These are phyloP conservation scores for Hypsibius dujardini DNA, from an alignment of 1,140 invertebrate genomes.

Conservation along the genomic window DNA sequence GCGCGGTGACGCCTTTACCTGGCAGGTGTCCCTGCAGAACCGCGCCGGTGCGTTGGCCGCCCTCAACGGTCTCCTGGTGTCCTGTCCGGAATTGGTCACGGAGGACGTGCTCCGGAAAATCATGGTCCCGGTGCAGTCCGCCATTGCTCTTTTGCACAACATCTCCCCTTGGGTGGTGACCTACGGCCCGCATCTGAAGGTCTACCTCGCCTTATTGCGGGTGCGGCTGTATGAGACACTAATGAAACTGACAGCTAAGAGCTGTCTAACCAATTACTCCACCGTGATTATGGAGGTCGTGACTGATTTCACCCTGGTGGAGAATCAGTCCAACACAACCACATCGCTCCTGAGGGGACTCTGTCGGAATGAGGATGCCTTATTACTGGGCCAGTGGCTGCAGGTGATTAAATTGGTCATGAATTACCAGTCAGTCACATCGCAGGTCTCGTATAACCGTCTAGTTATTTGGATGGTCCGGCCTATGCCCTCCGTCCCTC, in stretches of 20 bases:
- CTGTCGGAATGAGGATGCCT: slow-evolving; percentile 69
- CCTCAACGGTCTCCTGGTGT: slow-evolving; percentile 74
- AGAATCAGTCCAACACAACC: slow-evolving; percentile 82
- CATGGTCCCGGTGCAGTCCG: slow-evolving; percentile 76
- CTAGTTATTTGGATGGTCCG: too few species aligned
- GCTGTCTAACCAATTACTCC: slow-evolving; percentile 28
- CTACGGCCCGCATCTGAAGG: slow-evolving; percentile 81
- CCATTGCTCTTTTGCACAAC: slow-evolving; percentile 59
- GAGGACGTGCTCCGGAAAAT: slow-evolving; percentile 74
- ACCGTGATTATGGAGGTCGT: slow-evolving; percentile 53
- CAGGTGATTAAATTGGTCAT: not conserved
- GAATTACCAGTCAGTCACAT: too few species aligned
- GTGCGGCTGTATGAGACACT: slow-evolving; percentile 76
- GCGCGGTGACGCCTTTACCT: slow-evolving; percentile 91
- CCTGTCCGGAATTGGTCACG: slow-evolving; percentile 71
- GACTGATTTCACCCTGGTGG: slow-evolving; percentile 83
- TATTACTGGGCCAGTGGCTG: slow-evolving; percentile 65
- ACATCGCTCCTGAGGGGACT: slow-evolving; percentile 66
- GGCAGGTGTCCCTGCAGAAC: slow-evolving; percentile 93
- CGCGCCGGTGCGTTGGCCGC: slow-evolving; percentile 83
- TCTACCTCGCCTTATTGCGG: slow-evolving; percentile 73
- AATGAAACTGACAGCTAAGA: slow-evolving; percentile 47
- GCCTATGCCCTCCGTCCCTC: too few species aligned
- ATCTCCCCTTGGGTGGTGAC: slow-evolving; percentile 66
- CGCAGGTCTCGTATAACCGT: too few species aligned